phyloP scores from a whole-genome alignment of 2,113 vertebrate genomes.

The Phodopus roborovskii region DNA sequence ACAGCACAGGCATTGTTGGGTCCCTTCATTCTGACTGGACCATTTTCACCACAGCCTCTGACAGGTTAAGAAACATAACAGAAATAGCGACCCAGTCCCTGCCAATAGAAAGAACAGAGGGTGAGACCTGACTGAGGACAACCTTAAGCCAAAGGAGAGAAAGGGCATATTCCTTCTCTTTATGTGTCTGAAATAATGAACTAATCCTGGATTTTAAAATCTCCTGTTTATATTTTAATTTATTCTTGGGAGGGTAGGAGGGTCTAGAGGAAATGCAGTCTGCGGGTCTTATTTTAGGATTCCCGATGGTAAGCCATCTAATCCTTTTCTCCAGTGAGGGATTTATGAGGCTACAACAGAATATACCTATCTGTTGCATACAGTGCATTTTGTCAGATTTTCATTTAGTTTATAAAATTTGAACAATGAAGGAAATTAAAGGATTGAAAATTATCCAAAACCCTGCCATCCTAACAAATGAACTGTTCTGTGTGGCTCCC shows the following conservation, averaged over 20 bases:
- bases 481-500: constrained; percentile 10
- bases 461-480: constrained; percentile 36
- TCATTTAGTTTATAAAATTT: constrained; percentile 66
- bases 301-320: constrained; percentile 69
- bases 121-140: constrained; percentile 24
- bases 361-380: constrained; percentile 62
- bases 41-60: not conserved
- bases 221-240: constrained; percentile 74
- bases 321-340: constrained; percentile 69
- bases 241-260: constrained; percentile 63
- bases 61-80: not conserved
- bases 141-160: constrained; percentile 57
- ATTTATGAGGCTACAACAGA: constrained; percentile 63
- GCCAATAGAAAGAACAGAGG: not conserved
- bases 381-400: constrained; percentile 48
- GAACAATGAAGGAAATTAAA: constrained; percentile 73
- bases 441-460: constrained; percentile 60
- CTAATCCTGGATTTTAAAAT: constrained; percentile 66
- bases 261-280: constrained; percentile 63
- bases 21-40: not conserved
- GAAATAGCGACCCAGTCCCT: not conserved
- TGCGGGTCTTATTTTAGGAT: constrained; percentile 65
- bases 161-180: constrained; percentile 25
- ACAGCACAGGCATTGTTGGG: not conserved
- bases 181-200: constrained; percentile 71